Conservation (phyloP, 92 coral and sea anemone genomes). For the Pocillopora grandis region DNA sequence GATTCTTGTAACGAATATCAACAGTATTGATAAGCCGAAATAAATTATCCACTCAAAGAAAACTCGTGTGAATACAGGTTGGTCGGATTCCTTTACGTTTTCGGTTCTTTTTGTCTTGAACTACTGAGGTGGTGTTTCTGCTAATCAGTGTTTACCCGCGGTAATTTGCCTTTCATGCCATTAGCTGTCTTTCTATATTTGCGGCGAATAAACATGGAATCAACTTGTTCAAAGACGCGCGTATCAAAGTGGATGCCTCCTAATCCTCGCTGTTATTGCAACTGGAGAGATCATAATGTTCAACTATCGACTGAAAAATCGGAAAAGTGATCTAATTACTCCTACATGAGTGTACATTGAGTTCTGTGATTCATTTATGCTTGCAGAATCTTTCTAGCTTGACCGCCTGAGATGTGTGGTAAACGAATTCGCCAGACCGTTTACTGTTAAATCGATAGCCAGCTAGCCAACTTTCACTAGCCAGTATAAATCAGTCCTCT, state of each 20-base stretch:
- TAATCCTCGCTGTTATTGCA: not conserved
- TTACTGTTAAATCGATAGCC: not conserved
- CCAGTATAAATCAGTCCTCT: not conserved
- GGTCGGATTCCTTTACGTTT: too few relatives aligned
- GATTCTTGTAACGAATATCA: too few relatives aligned
- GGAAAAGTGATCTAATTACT: constrained; percentile 10
- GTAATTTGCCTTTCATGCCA: not conserved
- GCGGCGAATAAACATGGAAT: not conserved
- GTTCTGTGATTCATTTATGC: not conserved
- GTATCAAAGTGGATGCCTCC: not conserved
- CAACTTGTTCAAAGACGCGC: not conserved
- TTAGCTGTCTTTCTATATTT: not conserved
- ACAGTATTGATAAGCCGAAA: too few relatives aligned
- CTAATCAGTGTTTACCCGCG: not conserved
- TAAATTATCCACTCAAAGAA: too few relatives aligned
- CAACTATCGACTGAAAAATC: not conserved
- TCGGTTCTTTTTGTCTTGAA: too few relatives aligned
- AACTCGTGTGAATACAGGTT: too few relatives aligned
- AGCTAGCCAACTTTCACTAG: not conserved
- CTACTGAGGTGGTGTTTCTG: too few relatives aligned
- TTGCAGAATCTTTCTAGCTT: not conserved
- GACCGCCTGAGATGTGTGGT: not conserved
- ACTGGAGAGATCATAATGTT: not conserved
- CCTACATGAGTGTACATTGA: not conserved
- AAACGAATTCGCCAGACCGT: not conserved